Conservation (phyloP, 1,140 invertebrate genomes). For the Leguminivora glycinivorella region DNA sequence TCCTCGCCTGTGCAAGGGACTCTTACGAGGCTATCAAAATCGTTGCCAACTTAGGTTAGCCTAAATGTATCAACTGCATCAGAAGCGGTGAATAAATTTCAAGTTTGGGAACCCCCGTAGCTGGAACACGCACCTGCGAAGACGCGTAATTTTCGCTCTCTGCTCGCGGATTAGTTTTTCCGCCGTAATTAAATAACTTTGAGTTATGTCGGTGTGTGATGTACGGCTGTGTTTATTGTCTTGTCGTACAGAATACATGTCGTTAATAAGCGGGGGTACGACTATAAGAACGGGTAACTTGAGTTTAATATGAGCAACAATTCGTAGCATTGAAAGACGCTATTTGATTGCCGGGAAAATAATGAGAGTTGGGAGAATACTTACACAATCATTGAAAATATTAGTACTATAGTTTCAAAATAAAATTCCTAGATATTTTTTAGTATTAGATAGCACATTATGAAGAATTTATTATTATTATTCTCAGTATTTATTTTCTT, state of each 20-base stretch:
- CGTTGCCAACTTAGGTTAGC: too few species aligned
- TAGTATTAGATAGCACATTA: too few species aligned
- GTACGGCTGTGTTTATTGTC: conserved; percentile 74
- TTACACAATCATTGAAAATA: too few species aligned
- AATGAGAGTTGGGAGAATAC: too few species aligned
- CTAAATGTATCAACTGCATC: neutral
- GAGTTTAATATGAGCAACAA: neutral
- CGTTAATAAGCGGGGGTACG: neutral
- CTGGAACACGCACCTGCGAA: conserved; percentile 59
- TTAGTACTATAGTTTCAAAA: too few species aligned
- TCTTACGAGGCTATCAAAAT: too few species aligned
- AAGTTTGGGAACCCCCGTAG: conserved; percentile 49
- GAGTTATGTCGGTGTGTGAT: conserved; percentile 72
- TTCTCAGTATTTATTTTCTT: too few species aligned
- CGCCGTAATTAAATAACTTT: conserved; percentile 78
- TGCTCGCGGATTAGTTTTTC: conserved; percentile 75
- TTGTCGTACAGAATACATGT: conserved; percentile 38
- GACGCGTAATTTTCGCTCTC: conserved; percentile 67
- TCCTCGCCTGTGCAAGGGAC: too few species aligned
- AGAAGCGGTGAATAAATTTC: neutral
- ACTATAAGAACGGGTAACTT: neutral
- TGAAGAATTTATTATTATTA: too few species aligned
- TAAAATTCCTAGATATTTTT: too few species aligned
- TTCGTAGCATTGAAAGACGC: neutral
- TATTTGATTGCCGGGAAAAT: too few species aligned